Evolutionary conservation across 2,888 invertebrate species (phyloP), one percentile per base, ranked within the genome.

Genomic region (Crossocerus cetratus): DNA sequence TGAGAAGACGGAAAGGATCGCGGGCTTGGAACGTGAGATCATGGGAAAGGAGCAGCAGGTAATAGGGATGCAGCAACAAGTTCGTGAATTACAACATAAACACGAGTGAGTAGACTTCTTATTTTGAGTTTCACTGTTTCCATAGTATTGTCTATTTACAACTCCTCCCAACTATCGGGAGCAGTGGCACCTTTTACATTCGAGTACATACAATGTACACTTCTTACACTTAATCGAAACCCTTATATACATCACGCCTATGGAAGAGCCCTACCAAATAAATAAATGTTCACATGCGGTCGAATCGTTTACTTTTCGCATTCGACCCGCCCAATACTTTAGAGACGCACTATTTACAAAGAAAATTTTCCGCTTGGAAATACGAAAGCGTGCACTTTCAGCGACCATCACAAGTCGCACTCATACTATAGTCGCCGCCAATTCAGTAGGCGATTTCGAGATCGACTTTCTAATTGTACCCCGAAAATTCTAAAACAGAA

Each of bases 1-100:
- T 86, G 92, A 93, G 68, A 96, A 95, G 89, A 94, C 95, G 16
- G 95, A 96, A 89, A 92, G 91, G 83, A 91, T 94, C 18, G 93
- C 92, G 78, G 90, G 91, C 68, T 85, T 95, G 67, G 95, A 96
- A 86, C 92, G 93, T 65, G 94, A 95, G 78, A 74, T 95, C 0
- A 92, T 92, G 83, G 90, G 92, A 42, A 94, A 94, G 82, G 92
- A 93, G 13, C 87, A 90, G 58, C 84, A 88, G 55, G 58, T 65
- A 0, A 69, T 74, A 5, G 79, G 74, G 42, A 66, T 83, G 61
- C 85, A 88, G 44, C 86, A 89, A 60, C 89, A 87, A 71, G 77
- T 87, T 32, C 85, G 81, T 2, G 89, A 90, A 14, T 23, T 87
- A 22, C 84, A 88, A 58, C 87, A 86, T 32, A 88, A 85, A 62